Conservation (phyloP, 2,888 invertebrate genomes). For the Leptopilina syphax region DNA sequence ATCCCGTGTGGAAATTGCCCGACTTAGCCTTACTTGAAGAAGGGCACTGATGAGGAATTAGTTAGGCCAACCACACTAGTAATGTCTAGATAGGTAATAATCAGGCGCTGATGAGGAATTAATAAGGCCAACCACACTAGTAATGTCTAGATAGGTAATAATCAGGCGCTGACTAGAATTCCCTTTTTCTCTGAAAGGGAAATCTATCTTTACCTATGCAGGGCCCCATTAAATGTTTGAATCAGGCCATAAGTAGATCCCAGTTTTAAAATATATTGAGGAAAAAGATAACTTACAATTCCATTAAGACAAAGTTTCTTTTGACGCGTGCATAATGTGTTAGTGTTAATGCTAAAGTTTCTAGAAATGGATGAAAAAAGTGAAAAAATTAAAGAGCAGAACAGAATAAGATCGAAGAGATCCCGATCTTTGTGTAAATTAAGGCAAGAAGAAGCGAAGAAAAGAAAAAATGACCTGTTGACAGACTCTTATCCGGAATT, state of each 20-base stretch:
- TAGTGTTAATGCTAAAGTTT: neutral
- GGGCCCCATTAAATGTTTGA: neutral
- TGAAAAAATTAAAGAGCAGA: neutral
- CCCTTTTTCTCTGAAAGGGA: neutral
- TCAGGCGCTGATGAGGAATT: neutral
- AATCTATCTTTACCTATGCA: neutral
- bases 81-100: no score
- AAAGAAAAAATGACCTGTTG: no score
- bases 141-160: neutral
- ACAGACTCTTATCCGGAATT: no score
- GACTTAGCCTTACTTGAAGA: no score
- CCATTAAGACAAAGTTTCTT: no score
- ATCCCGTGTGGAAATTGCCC: no score
- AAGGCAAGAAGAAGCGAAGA: neutral
- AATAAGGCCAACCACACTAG: neutral
- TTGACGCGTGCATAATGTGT: neutral
- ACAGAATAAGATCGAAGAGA: neutral
- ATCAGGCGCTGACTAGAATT: neutral
- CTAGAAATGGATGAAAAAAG: neutral
- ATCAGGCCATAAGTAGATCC: neutral
- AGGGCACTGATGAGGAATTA: no score
- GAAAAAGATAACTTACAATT: no score
- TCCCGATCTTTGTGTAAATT: neutral
- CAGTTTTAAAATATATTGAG: no score
- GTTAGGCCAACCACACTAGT: no score